Percentiles rank a stretch among this genome's conserved stretches.
Evolutionary conservation across 1,140 invertebrate genomes (phyloP).

Genomic region (Psilanteris sp.): DNA sequence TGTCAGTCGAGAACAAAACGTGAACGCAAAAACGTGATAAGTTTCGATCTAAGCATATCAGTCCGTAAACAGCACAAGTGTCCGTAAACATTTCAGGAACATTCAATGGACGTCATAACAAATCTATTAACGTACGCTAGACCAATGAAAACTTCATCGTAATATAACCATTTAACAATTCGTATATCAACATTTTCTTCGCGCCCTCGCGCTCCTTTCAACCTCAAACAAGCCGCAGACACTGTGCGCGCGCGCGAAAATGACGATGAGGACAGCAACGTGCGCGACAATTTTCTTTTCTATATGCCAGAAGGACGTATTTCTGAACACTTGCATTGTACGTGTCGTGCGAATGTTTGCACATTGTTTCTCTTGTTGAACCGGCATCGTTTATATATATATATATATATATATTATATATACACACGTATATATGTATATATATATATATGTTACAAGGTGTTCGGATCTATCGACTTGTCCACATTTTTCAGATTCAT

Average conservation of each 20-base stretch:
- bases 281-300: constrained; percentile 47
- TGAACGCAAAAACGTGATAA: constrained; percentile 9
- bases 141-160: constrained; percentile 29
- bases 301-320: constrained; percentile 53
- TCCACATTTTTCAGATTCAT: constrained; percentile 41
- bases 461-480: constrained; percentile 29
- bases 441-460: too few species aligned
- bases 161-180: constrained; percentile 51
- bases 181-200: constrained; percentile 44
- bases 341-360: constrained; percentile 30
- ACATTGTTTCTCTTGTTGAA: constrained; percentile 25
- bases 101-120: constrained; percentile 56
- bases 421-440: too few species aligned
- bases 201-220: too few species aligned
- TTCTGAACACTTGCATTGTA: constrained; percentile 58
- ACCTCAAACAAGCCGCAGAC: constrained; percentile 40
- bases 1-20: constrained; percentile 10
- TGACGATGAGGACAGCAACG: constrained; percentile 47
- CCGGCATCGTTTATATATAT: constrained; percentile 19
- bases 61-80: constrained; percentile 55
- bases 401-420: too few species aligned
- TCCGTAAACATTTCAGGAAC: constrained; percentile 59
- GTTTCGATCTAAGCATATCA: constrained; percentile 54
- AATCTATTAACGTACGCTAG: constrained; percentile 43
- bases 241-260: constrained; percentile 43